These are phyloP conservation scores for Mareca strepera DNA, from an alignment of 2,797 vertebrate species.

Conservation along the genomic window DNA sequence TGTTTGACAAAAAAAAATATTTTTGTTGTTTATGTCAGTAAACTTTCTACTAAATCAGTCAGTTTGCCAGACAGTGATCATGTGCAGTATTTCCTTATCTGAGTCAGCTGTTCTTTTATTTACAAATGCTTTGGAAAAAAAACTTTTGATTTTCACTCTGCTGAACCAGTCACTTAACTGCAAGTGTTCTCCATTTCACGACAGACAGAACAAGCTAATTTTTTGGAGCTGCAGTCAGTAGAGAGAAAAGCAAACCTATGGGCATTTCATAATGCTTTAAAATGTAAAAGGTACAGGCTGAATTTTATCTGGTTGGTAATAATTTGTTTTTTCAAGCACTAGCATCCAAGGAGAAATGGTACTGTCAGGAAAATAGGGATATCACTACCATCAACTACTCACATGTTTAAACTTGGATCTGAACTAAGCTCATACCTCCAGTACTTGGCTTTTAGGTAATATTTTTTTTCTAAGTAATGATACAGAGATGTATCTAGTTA, in stretches of 20 bases:
- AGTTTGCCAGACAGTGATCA: background rate
- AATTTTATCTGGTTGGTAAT: background rate
- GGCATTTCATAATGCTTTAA: background rate
- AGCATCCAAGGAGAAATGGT: background rate
- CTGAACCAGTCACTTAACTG: background rate
- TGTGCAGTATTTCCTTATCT: background rate
- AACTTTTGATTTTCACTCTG: background rate
- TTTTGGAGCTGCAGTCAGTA: background rate
- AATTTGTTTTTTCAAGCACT: background rate
- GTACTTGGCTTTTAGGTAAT: background rate
- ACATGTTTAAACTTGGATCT: background rate
- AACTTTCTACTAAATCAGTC: background rate
- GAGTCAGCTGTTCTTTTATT: background rate
- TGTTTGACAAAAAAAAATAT: background rate
- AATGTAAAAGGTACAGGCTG: background rate
- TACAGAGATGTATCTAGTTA: background rate
- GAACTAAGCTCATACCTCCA: background rate
- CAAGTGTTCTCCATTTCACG: background rate
- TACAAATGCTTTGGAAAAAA: background rate
- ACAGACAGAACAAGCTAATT: background rate
- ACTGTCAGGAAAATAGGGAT: background rate
- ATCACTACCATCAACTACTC: background rate
- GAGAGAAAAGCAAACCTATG: background rate
- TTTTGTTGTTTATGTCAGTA: background rate
- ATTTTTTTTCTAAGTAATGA: too few relatives aligned